These are phyloP conservation scores for Rhinichthys klamathensis DNA, from an alignment of 2,113 vertebrate species.

Conservation along the genomic window DNA sequence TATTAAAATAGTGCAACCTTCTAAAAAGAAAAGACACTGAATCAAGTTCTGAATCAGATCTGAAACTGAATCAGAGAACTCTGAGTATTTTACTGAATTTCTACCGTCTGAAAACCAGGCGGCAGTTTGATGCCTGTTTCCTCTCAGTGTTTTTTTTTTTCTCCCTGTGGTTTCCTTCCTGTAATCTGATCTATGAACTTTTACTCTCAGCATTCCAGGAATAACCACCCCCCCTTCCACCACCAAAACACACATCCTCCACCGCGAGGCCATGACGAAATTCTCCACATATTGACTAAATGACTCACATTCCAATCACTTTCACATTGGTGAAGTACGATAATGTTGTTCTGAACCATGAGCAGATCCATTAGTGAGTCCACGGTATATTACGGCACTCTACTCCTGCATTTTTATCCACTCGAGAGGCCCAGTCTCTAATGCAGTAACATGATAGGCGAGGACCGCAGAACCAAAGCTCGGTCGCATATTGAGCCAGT, in stretches of 20 bases:
- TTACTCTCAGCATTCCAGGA: conserved; percentile 70
- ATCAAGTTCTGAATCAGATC: not conserved
- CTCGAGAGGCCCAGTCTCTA: conserved; percentile 25
- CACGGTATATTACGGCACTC: not conserved
- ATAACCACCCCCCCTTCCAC: conserved; percentile 71
- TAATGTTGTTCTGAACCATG: not conserved
- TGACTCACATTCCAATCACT: conserved; percentile 32
- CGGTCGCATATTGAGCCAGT: conserved; percentile 31
- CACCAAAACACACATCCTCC: conserved; percentile 37
- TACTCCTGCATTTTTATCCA: not conserved
- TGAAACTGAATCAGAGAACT: not conserved
- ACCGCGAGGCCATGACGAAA: not conserved
- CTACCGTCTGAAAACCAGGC: conserved; percentile 15
- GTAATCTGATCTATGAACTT: conserved; percentile 61
- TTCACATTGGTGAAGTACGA: not conserved
- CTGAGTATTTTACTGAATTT: not conserved
- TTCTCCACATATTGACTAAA: conserved; percentile 12
- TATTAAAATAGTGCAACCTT: not conserved
- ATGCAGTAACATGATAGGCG: conserved; percentile 48
- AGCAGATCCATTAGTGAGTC: not conserved
- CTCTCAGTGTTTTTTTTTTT: conserved; percentile 52
- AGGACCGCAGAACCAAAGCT: conserved; percentile 14
- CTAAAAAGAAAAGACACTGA: not conserved
- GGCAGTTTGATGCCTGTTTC: conserved; percentile 41
- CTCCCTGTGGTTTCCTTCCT: conserved; percentile 54